Evolutionary conservation across 2,888 invertebrate species (phyloP), one percentile per base, ranked within the genome.

Genomic region (Chloroclysta siterata): DNA sequence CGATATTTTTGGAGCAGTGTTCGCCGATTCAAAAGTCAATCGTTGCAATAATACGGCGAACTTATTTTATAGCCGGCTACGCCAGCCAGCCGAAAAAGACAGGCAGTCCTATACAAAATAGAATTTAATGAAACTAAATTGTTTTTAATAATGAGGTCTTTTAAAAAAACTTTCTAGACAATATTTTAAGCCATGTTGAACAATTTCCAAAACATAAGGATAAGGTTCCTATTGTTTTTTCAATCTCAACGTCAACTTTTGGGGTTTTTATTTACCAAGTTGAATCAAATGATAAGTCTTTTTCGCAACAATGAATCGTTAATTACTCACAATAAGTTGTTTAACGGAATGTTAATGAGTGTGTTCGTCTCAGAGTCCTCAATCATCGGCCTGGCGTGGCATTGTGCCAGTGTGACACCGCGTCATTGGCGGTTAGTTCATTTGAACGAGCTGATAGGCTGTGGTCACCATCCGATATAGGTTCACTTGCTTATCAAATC

Each of bases 321-420:
- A 53, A 60, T 58, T 64, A 61, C 36, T 52, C 11, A 10, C 29
- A 53, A 53, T 59, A 48, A 56, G 47, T 44, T 61, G 51, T 58
- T 54, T 44, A 51, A 62, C 56, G 65, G 63, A 66, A 66, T 68
- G 56, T 54, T 69, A 72, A 69, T 65, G 39, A 60, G 39, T 22
- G 42, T 56, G 50, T 60, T 64, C 52, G 63, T 69, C 69, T 61
- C 62, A 68, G 60, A 57, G n/a, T 59, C 53, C 64, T 72, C 72
- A 67, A 72, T 70, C 65, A 62, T 39, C 69, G 63, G 55, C 39
- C 63, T 72, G 73, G 70, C 72, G 70, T 72, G 74, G 70, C 73
- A 71, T 69, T 62, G 57, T 72, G 70, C 70, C 69, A 61, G 61
- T 58, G 61, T 58, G 61, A 59, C 65, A 63, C 58, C 41, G 50